Evolutionary conservation across 2,888 invertebrate genomes (phyloP).

Genomic region (Chrysodeixis includens): DNA sequence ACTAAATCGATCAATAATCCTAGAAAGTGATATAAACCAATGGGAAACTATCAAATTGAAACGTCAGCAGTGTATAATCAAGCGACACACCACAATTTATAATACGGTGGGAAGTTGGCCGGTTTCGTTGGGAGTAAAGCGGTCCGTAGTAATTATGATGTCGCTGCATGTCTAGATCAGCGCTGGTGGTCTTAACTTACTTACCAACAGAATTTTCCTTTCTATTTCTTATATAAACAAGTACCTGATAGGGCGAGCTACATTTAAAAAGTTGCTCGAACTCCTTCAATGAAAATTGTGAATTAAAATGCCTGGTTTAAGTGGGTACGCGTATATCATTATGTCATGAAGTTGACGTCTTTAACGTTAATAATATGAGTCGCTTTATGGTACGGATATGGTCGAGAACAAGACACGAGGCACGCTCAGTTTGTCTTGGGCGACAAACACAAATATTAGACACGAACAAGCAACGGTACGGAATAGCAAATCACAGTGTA

Average conservation of each 20-base stretch:
- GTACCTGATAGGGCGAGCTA: constrained; percentile 24
- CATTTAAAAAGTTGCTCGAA: constrained; percentile 34
- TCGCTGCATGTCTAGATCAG: constrained; percentile 63
- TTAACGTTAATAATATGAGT: constrained; percentile 54
- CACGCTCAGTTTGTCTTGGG: constrained; percentile 81
- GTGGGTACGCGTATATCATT: constrained; percentile 28
- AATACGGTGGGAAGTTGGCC: constrained; percentile 60
- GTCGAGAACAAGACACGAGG: constrained; percentile 66
- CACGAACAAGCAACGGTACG: constrained; percentile 79
- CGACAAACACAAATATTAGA: constrained; percentile 86
- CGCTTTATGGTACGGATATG: constrained; percentile 61
- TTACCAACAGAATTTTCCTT: constrained; percentile 55
- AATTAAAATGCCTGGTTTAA: constrained; percentile 44
- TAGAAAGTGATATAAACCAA: constrained; percentile 79
- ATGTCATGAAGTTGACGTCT: constrained; percentile 49
- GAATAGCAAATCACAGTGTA: constrained; percentile 85
- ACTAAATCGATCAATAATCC: constrained; percentile 84
- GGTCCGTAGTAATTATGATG: constrained; percentile 66
- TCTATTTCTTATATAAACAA: constrained; percentile 47
- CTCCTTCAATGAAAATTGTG: constrained; percentile 25
- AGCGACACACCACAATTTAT: constrained; percentile 67
- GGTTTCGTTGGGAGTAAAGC: constrained; percentile 56
- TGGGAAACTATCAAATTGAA: constrained; percentile 82
- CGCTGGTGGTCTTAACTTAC: constrained; percentile 66
- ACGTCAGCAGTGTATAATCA: constrained; percentile 80